Conservation (phyloP, 2,797 vertebrate genomes). For the Darevskia nairensis region DNA sequence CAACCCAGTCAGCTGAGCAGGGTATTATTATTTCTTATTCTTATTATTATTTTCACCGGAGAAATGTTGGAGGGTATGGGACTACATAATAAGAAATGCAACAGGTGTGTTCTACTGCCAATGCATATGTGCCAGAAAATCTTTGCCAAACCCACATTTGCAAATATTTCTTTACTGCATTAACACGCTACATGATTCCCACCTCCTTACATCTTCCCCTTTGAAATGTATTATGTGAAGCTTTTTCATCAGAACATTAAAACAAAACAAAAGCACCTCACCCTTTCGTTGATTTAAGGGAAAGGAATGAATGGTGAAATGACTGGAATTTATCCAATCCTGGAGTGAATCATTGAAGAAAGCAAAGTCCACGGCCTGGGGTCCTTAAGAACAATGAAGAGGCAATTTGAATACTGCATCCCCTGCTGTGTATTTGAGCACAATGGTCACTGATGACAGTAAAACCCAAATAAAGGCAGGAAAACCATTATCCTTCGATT, state of each 20-base stretch:
- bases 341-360: neutral
- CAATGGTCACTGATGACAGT: neutral
- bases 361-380: neutral
- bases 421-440: neutral
- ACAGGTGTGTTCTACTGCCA: neutral
- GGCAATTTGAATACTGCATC: neutral
- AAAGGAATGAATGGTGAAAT: neutral
- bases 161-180: neutral
- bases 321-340: neutral
- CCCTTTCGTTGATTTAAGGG: neutral
- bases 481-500: slow-evolving; percentile 7
- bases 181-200: neutral
- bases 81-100: neutral
- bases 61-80: neutral
- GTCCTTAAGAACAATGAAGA: neutral
- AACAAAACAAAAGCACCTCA: neutral
- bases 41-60: no score
- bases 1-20: no score
- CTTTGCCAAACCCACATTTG: neutral
- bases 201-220: neutral
- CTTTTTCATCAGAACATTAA: neutral
- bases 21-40: no score
- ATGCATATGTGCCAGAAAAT: neutral
- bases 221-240: neutral
- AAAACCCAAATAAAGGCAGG: neutral